Evolutionary conservation across 2,888 invertebrate genomes (phyloP).

Genomic region (Drosophila anomalipes): DNA sequence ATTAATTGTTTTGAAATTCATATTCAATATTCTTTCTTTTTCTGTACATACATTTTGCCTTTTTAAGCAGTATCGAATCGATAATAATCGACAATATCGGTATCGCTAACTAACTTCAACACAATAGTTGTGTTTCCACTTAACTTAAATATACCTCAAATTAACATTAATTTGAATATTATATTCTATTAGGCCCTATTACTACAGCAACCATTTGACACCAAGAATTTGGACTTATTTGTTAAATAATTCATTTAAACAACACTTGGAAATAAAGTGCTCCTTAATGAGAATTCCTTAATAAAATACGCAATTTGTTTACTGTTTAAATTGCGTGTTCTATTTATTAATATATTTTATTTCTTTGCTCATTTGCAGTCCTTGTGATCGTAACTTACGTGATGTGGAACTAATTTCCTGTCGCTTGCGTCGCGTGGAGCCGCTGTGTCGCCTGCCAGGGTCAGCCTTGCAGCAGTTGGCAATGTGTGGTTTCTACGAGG

Average conservation of each 20-base stretch:
- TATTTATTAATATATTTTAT: neutral
- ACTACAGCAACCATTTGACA: neutral
- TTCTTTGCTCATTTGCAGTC: constrained; percentile 85
- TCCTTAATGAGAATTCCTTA: neutral
- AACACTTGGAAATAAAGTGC: neutral
- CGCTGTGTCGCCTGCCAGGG: constrained; percentile 88
- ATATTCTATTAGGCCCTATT: neutral
- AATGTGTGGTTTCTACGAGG: constrained; percentile 91
- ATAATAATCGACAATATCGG: neutral
- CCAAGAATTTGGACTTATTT: neutral
- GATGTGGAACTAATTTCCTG: constrained; percentile 91
- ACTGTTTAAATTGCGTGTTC: constrained; percentile 1
- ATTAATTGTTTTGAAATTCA: neutral
- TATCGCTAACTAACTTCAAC: neutral
- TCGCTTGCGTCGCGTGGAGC: constrained; percentile 88
- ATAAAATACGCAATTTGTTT: neutral
- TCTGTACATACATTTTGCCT: neutral
- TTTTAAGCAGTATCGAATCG: neutral
- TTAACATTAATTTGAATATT: neutral
- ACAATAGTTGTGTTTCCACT: neutral
- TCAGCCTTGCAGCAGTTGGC: constrained; percentile 91
- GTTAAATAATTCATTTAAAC: neutral
- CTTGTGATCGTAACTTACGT: constrained; percentile 90
- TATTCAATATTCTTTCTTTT: neutral
- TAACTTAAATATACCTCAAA: neutral